These are phyloP conservation scores for Athene cunicularia DNA, from an alignment of 2,113 vertebrate species.

Conservation along the genomic window DNA sequence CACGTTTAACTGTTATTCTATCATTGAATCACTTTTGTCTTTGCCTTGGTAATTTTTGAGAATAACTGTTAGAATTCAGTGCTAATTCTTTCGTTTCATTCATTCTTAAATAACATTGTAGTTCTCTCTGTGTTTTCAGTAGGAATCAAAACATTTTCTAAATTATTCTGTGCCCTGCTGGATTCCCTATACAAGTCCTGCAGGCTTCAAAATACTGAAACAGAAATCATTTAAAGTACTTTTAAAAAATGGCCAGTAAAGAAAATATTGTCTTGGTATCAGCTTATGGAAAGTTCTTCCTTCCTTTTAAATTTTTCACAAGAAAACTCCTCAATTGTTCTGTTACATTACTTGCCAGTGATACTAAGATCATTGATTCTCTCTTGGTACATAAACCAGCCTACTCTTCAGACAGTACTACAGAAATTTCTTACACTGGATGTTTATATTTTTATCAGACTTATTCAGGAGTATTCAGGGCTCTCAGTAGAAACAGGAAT, in stretches of 20 bases:
- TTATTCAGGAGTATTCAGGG: neutral
- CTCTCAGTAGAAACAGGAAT: neutral
- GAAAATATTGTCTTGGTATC: neutral
- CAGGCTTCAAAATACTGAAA: neutral
- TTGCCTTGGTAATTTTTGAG: neutral
- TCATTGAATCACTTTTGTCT: neutral
- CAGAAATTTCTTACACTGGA: neutral
- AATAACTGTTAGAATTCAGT: neutral
- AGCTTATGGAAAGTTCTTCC: neutral
- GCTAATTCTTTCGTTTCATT: neutral
- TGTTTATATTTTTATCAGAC: neutral
- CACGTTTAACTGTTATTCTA: neutral
- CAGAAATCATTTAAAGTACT: neutral
- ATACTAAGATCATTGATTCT: neutral
- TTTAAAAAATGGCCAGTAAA: neutral
- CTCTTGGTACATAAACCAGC: neutral
- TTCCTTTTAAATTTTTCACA: neutral
- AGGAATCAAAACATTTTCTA: neutral
- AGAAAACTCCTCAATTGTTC: neutral
- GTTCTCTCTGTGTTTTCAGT: neutral
- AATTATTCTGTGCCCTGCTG: neutral
- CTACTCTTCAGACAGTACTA: neutral
- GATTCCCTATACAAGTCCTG: neutral
- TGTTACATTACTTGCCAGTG: neutral
- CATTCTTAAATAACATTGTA: neutral